phyloP scores from a whole-genome alignment of 2,113 vertebrate genomes.

The Ornithorhynchus anatinus region DNA sequence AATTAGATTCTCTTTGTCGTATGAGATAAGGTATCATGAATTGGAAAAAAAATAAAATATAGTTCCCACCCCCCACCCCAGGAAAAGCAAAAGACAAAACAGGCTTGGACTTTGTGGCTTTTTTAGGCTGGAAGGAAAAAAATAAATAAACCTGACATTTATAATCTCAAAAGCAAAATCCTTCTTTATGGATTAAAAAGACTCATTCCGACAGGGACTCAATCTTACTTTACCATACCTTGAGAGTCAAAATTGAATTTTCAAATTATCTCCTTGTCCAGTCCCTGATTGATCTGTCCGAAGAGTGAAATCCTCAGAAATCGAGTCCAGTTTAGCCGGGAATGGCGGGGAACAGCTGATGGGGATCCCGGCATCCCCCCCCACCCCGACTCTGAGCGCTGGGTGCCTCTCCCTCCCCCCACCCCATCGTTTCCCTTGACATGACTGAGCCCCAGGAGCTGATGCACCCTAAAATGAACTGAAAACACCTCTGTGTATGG shows the following conservation, averaged over 20 bases:
- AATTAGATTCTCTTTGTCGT: slow-evolving; percentile 42
- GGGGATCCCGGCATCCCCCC: neutral
- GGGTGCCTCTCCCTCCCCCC: neutral
- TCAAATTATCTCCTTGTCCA: slow-evolving; percentile 1
- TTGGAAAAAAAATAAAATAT: slow-evolving; percentile 8
- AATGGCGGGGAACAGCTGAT: neutral
- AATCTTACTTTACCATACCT: neutral
- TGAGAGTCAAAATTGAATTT: slow-evolving; percentile 10
- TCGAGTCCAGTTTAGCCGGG: neutral
- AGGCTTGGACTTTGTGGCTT: slow-evolving; percentile 1
- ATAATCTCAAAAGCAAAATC: slow-evolving; percentile 15
- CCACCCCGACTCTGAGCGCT: neutral
- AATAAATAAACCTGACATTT: neutral
- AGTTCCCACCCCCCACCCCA: too few relatives aligned
- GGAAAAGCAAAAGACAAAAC: too few relatives aligned
- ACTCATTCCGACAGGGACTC: slow-evolving; percentile 19
- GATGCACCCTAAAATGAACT: slow-evolving; percentile 5
- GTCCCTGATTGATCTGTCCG: neutral
- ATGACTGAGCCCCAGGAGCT: neutral
- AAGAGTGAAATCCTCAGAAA: neutral
- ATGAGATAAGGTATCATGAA: slow-evolving; percentile 34
- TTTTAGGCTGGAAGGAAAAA: slow-evolving; percentile 26
- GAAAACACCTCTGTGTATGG: neutral
- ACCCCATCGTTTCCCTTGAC: neutral
- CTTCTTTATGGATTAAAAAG: slow-evolving; percentile 3